A percentile compares a stretch with the other conserved stretches of the same genome.
Conservation (phyloP, 37 sponge, comb jelly and placozoan species). For the Eunapius fragilis region DNA sequence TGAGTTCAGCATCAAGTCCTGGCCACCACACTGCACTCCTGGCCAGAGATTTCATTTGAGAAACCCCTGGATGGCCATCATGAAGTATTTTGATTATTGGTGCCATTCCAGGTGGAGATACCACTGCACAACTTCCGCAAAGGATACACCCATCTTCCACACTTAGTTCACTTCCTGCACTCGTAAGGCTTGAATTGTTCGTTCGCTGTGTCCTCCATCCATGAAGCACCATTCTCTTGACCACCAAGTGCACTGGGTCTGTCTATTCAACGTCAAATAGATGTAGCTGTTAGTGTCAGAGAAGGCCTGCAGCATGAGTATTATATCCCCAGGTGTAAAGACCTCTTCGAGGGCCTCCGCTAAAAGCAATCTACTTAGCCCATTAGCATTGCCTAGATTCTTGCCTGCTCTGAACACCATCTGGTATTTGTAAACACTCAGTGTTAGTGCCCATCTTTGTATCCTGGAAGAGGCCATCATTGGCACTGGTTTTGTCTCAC, state of each 20-base stretch:
- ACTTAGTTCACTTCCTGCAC: conserved; percentile 1
- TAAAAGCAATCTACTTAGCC: too few relatives aligned
- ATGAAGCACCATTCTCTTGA: not conserved
- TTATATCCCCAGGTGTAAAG: too few relatives aligned
- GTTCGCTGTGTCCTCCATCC: too few relatives aligned
- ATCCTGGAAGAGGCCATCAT: too few relatives aligned
- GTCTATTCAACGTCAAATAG: not conserved
- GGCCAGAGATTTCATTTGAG: too few relatives aligned
- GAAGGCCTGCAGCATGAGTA: too few relatives aligned
- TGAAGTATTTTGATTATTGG: not conserved
- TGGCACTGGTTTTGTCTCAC: too few relatives aligned
- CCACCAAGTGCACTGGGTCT: conserved; percentile 3
- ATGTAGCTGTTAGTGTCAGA: not conserved
- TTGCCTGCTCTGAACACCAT: conserved; percentile 26
- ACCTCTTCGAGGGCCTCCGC: too few relatives aligned
- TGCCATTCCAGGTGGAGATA: not conserved
- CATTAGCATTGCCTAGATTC: conserved; percentile 30
- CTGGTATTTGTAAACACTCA: conserved; percentile 35
- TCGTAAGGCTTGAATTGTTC: not conserved
- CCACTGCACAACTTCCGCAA: conserved; percentile 2
- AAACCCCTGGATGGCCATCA: too few relatives aligned
- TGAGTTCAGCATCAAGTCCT: too few relatives aligned
- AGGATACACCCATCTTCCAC: conserved; percentile 12
- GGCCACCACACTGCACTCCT: too few relatives aligned
- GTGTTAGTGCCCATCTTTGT: too few relatives aligned